Conservation (phyloP, 2,888 invertebrate genomes). For the Luperina testacea region DNA sequence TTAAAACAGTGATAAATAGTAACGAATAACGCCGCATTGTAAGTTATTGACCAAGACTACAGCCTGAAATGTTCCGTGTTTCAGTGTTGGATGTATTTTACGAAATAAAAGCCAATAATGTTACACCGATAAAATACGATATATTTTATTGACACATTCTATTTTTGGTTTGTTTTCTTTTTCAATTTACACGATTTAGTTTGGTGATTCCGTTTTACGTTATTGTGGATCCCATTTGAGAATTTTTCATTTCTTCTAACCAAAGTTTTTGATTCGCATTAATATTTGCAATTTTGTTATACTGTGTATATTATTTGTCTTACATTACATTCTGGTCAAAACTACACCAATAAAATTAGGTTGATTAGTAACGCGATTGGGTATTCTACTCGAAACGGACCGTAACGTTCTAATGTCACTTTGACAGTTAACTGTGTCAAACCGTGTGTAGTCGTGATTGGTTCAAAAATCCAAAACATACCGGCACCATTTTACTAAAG, state of each 20-base stretch:
- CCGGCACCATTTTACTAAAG: neutral
- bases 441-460: slow-evolving; percentile 65
- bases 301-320: neutral
- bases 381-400: slow-evolving; percentile 33
- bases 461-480: slow-evolving; percentile 24
- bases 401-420: neutral
- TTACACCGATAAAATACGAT: slow-evolving; percentile 24
- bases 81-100: slow-evolving; percentile 38
- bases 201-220: slow-evolving; percentile 1
- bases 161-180: slow-evolving; percentile 52
- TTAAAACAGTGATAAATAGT: slow-evolving; percentile 71
- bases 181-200: slow-evolving; percentile 22
- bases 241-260: neutral
- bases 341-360: neutral
- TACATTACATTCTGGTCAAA: neutral
- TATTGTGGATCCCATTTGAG: neutral
- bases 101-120: slow-evolving; percentile 34
- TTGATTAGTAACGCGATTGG: neutral
- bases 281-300: neutral
- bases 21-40: slow-evolving; percentile 75
- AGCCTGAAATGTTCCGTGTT: slow-evolving; percentile 37
- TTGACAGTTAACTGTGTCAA: slow-evolving; percentile 29
- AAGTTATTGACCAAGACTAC: slow-evolving; percentile 23
- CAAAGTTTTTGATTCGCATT: neutral
- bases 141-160: slow-evolving; percentile 51